Evolutionary conservation across 1,140 invertebrate species (phyloP), one percentile per base, ranked within the genome.

Genomic region (Halictus rubicundus): DNA sequence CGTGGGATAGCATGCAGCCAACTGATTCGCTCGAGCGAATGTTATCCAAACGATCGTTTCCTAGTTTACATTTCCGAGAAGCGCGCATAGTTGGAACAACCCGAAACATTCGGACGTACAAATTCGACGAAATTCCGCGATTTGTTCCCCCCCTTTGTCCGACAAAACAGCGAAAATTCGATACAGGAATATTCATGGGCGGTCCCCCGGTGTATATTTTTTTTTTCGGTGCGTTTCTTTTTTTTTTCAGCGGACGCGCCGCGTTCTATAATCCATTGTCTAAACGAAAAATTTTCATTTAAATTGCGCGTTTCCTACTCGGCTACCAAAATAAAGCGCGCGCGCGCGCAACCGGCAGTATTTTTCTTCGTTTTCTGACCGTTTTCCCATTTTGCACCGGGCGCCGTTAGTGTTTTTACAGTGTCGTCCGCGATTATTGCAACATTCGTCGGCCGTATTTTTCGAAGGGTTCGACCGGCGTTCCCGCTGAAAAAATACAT

Each of bases 11-110:
- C 59, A 75, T 42, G 16, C 63, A 57, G 80, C 68, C 74, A 82
- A 80, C 80, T 80, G 78, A 82, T 82, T 82, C 59, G 81, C 69
- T 61, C 46, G 68, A 69, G 70, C 65, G 65, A 80, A 74, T 57
- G 70, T 74, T 82, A 69, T 32, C 49, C 64, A 46, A 54, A 10
- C 63, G 46, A 81, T 77, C 59, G 64, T 39, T 25, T 59, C n/a
- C 27, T 25, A 42, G 59, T 80, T 82, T 80, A 82, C 77, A 74
- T 80, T 80, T 64, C 77, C 39, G 16, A 57, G 69, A 63, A 68
- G 63, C 63, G 57, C 54, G 63, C 14, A 32, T 16, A 14, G 49
- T 5, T 19, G 14, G 16, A 21, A 21, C 49, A 52, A 14, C 14
- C 42, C 14, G 10, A 16, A 3, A 63, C 32, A 32, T 32, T 10